These are phyloP conservation scores for Rhea pennata DNA, from an alignment of 2,113 vertebrate genomes.

Conservation along the genomic window DNA sequence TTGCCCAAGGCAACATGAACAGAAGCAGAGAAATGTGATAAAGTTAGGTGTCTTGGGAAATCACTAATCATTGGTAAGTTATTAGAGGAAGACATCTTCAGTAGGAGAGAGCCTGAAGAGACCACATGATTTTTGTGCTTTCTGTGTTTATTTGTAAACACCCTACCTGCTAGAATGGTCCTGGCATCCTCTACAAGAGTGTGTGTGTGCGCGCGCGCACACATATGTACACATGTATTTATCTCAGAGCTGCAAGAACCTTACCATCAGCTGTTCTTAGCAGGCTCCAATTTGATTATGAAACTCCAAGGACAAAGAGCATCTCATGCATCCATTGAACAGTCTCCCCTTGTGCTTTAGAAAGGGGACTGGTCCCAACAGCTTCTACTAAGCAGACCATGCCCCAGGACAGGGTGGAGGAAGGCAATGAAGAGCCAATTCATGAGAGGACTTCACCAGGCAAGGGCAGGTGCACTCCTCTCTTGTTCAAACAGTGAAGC, in stretches of 20 bases:
- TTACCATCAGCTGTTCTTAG: not conserved
- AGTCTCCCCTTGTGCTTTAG: not conserved
- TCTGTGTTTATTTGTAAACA: not conserved
- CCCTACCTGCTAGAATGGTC: not conserved
- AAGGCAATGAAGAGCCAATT: not conserved
- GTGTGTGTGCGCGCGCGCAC: not conserved
- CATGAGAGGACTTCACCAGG: not conserved
- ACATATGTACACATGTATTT: accelerated
- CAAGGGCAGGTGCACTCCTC: not conserved
- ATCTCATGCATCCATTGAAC: not conserved
- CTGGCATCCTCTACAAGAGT: not conserved
- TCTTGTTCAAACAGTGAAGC: not conserved
- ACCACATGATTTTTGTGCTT: not conserved
- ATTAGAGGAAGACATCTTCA: not conserved
- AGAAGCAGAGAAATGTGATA: not conserved
- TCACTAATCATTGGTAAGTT: not conserved
- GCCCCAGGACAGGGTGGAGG: not conserved
- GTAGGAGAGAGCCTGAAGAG: not conserved
- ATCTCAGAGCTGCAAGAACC: not conserved
- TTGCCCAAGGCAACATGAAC: not conserved
- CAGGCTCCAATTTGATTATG: not conserved
- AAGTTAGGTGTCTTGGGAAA: not conserved
- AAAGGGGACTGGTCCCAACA: not conserved
- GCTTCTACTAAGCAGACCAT: not conserved
- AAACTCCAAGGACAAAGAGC: not conserved